Conservation (phyloP, 2,797 vertebrate species). For the Oryzias dopingdopingensis region DNA sequence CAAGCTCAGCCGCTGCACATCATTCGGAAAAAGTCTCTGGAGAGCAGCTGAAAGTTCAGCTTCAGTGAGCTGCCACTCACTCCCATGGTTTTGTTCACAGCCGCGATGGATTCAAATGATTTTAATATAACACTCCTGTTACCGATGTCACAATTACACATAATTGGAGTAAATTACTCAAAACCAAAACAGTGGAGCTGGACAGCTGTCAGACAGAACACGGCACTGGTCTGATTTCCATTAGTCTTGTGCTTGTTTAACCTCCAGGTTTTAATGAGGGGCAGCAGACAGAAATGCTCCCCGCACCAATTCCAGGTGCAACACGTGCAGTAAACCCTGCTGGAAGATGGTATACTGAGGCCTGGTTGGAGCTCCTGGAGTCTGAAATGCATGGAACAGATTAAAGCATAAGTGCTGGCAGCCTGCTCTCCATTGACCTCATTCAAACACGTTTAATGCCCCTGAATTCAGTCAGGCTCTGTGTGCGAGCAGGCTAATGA, state of each 20-base stretch:
- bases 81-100: no score
- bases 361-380: slow-evolving; percentile 8
- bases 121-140: slow-evolving; percentile 16
- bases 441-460: slow-evolving; percentile 3
- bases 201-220: slow-evolving; percentile 19
- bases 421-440: background rate
- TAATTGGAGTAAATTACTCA: slow-evolving; percentile 48
- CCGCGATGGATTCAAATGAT: slow-evolving; percentile 1
- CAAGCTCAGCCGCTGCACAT: background rate
- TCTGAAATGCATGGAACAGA: slow-evolving; percentile 12
- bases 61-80: background rate
- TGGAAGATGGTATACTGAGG: slow-evolving; percentile 30
- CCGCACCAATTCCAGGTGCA: slow-evolving; percentile 43
- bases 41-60: slow-evolving; percentile 2
- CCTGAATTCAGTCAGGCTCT: slow-evolving; percentile 6
- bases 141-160: slow-evolving; percentile 38
- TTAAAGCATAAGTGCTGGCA: background rate
- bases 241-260: slow-evolving; percentile 34
- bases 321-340: slow-evolving; percentile 30
- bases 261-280: slow-evolving; percentile 44
- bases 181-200: slow-evolving; percentile 37
- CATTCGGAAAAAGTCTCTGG: slow-evolving; percentile 10
- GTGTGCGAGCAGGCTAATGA: slow-evolving; percentile 19
- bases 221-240: slow-evolving; percentile 12
- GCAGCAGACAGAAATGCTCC: slow-evolving; percentile 24